Evolutionary conservation across 23 tunicate genomes (phyloP).

Genomic region (Diplosoma virens): DNA sequence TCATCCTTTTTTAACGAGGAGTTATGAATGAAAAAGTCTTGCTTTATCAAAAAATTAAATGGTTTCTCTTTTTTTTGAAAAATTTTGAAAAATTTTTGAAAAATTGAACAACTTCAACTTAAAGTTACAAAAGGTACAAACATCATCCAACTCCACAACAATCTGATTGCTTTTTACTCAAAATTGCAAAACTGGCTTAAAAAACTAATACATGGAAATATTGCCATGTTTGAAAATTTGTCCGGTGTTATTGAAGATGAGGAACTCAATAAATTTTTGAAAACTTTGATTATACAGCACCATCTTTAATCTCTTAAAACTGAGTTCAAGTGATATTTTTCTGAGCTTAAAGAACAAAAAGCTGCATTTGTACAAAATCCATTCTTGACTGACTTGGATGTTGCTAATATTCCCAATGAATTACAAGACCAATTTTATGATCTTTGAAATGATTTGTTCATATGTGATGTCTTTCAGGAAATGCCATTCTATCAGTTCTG

Average conservation of each 20-base stretch:
- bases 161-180: too few species aligned
- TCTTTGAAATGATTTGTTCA: too few species aligned
- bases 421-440: not conserved
- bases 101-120: conserved; percentile 23
- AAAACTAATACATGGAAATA: conserved; percentile 11
- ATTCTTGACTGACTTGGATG: too few species aligned
- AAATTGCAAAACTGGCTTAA: conserved; percentile 21
- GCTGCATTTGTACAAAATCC: too few species aligned
- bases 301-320: conserved; percentile 11
- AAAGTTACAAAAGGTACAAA: conserved; percentile 1
- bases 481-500: conserved; percentile 14
- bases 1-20: conserved; percentile 15
- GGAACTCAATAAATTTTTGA: not conserved
- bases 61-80: too few species aligned
- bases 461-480: too few species aligned
- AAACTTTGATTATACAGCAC: not conserved
- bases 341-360: too few species aligned
- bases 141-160: conserved; percentile 20
- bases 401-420: too few species aligned
- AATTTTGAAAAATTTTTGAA: too few species aligned
- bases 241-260: not conserved
- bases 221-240: not conserved
- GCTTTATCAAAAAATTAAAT: conserved; percentile 6
- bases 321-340: not conserved
- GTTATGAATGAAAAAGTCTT: conserved; percentile 10